phyloP scores from a whole-genome alignment of 2,888 invertebrate genomes.

The Fragum fragum region DNA sequence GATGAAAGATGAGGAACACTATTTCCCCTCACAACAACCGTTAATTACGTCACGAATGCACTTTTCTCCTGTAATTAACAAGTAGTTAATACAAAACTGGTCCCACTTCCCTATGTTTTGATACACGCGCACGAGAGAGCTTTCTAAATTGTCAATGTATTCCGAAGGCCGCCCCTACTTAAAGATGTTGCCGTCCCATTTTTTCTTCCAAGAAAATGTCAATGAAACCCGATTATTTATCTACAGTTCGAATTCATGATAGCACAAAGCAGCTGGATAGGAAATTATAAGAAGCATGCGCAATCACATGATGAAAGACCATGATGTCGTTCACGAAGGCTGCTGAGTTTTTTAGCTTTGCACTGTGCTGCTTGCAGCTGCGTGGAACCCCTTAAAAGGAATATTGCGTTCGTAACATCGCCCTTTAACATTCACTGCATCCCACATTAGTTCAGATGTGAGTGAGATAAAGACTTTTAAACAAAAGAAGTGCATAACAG shows the following conservation, averaged over 20 bases:
- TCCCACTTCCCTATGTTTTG: constrained; percentile 8
- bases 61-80: constrained; percentile 55
- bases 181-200: constrained; percentile 17
- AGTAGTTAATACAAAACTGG: constrained; percentile 37
- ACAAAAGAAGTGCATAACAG: constrained; percentile 67
- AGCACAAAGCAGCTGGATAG: constrained; percentile 35
- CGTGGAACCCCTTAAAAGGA: constrained; percentile 52
- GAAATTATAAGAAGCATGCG: constrained; percentile 43
- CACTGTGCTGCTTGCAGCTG: constrained; percentile 61
- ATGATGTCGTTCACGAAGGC: constrained; percentile 12
- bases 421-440: constrained; percentile 53
- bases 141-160: constrained; percentile 56
- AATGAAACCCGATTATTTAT: constrained; percentile 71
- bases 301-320: constrained; percentile 24
- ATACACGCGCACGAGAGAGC: constrained; percentile 54
- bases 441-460: constrained; percentile 63
- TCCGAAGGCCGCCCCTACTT: constrained; percentile 28
- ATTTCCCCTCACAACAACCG: background rate
- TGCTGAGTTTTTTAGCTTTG: constrained; percentile 39
- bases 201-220: constrained; percentile 29
- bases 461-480: constrained; percentile 62
- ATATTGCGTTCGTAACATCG: constrained; percentile 54
- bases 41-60: constrained; percentile 39
- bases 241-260: constrained; percentile 54
- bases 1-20: constrained; percentile 11